phyloP scores from a whole-genome alignment of 2,888 invertebrate genomes.

The Polydrusus pterygomalis region DNA sequence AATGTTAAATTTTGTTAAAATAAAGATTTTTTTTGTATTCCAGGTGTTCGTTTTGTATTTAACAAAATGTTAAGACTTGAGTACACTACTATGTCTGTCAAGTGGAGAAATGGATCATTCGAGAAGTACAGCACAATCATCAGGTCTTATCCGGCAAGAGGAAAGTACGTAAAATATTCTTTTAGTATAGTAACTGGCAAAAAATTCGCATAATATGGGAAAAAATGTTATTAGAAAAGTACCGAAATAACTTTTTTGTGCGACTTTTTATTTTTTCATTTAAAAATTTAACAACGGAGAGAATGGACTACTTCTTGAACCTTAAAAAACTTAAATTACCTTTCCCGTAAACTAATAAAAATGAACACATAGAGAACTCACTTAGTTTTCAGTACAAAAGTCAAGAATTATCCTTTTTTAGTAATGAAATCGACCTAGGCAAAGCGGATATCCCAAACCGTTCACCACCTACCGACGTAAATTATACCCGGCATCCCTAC shows the following conservation, averaged over 20 bases:
- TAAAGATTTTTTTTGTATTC: no score
- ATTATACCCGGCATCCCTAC: slow-evolving; percentile 71
- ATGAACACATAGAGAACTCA: no score
- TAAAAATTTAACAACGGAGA: no score
- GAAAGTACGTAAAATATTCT: slow-evolving; percentile 52
- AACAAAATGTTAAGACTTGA: slow-evolving; percentile 89
- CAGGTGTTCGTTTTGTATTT: slow-evolving; percentile 81
- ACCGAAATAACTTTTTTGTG: no score
- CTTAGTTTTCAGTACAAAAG: background rate
- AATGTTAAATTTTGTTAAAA: no score
- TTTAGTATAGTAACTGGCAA: no score
- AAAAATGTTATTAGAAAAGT: no score
- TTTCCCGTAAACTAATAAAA: no score
- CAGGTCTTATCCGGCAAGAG: slow-evolving; percentile 34
- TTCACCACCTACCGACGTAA: slow-evolving; percentile 62
- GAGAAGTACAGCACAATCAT: slow-evolving; percentile 29
- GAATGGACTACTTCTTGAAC: no score
- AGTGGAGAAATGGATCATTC: slow-evolving; percentile 79
- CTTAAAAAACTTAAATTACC: no score
- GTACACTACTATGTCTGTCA: slow-evolving; percentile 83
- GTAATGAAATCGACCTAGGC: slow-evolving; percentile 75
- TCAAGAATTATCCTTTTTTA: slow-evolving; percentile 70
- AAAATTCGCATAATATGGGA: no score
- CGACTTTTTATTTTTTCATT: no score
- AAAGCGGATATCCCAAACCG: slow-evolving; percentile 81